Conservation (phyloP, 2,888 invertebrate genomes). For the Meiosimyza decipiens region DNA sequence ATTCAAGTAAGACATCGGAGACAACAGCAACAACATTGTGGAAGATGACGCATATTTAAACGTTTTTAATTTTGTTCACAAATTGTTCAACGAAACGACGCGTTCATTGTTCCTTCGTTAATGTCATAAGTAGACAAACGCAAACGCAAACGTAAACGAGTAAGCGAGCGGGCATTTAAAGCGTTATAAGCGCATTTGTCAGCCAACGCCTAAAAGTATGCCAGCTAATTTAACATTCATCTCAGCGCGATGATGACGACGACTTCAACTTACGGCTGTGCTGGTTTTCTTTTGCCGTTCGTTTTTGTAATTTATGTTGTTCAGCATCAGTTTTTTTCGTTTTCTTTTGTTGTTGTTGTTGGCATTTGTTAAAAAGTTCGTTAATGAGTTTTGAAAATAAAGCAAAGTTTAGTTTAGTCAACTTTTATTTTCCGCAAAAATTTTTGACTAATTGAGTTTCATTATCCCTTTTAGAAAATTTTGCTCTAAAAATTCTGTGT, state of each 20-base stretch:
- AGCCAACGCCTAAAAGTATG: slow-evolving; percentile 25
- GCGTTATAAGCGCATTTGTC: slow-evolving; percentile 14
- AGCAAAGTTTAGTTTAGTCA: neutral
- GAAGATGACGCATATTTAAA: too few species aligned
- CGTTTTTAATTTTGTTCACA: too few species aligned
- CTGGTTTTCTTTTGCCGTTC: neutral
- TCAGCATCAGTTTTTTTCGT: neutral
- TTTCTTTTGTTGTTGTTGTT: slow-evolving; percentile 1
- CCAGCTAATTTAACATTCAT: slow-evolving; percentile 11
- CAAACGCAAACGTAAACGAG: too few species aligned
- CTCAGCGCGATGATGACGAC: neutral
- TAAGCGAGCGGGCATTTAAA: too few species aligned
- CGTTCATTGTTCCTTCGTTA: too few species aligned
- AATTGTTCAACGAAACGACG: too few species aligned
- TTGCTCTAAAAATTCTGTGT: too few species aligned
- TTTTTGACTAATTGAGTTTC: slow-evolving; percentile 15
- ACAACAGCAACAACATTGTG: too few species aligned
- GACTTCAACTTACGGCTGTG: neutral
- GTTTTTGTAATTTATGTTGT: neutral
- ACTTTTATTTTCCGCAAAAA: neutral
- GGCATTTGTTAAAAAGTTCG: slow-evolving; percentile 10
- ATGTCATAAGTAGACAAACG: too few species aligned
- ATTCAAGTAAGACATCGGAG: too few species aligned
- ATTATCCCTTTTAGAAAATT: neutral
- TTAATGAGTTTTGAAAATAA: slow-evolving; percentile 22